These are phyloP conservation scores for Neotoxoptera formosana DNA, from an alignment of 1,140 invertebrate species.

Conservation along the genomic window DNA sequence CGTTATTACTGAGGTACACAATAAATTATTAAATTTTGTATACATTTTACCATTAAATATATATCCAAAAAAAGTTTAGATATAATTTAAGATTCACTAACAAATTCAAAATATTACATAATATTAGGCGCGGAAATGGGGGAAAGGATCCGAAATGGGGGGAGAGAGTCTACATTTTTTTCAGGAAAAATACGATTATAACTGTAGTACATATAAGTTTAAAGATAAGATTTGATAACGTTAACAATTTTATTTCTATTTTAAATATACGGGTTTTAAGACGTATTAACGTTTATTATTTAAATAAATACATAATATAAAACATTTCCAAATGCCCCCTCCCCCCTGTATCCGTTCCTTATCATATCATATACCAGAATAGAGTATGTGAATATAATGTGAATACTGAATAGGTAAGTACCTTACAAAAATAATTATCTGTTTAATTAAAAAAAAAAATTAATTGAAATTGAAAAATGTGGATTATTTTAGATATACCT, in stretches of 20 bases:
- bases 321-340: too few relatives aligned
- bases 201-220: too few relatives aligned
- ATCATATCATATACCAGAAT: neutral
- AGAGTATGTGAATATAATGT: neutral
- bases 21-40: neutral
- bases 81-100: neutral
- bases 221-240: too few relatives aligned
- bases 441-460: neutral
- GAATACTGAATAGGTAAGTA: neutral
- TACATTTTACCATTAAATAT: neutral
- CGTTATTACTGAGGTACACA: neutral
- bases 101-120: neutral
- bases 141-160: too few relatives aligned
- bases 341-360: too few relatives aligned
- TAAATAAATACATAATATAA: too few relatives aligned
- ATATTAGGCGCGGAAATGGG: neutral
- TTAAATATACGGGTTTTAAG: too few relatives aligned
- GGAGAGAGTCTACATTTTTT: too few relatives aligned
- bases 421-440: neutral
- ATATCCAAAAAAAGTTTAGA: neutral
- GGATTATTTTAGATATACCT: neutral
- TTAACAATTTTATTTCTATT: too few relatives aligned
- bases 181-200: too few relatives aligned
- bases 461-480: neutral
- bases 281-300: too few relatives aligned